These are phyloP conservation scores for Centruroides vittatus DNA, from an alignment of 1,140 invertebrate species.

Conservation along the genomic window DNA sequence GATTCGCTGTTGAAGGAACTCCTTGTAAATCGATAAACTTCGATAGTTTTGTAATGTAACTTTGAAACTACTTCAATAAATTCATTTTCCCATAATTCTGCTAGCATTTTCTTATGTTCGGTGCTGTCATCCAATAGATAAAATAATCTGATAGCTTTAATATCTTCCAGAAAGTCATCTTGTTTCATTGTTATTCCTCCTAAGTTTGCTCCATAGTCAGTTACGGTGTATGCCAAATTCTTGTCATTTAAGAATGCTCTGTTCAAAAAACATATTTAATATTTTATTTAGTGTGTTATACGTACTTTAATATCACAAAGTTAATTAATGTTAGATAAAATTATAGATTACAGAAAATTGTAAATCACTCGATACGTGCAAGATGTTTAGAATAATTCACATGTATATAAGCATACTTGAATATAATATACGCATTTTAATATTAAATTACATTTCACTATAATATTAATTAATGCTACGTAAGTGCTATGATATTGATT, in stretches of 20 bases:
- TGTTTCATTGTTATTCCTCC: conserved; percentile 61
- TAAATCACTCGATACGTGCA: too few species aligned
- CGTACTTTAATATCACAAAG: conserved; percentile 46
- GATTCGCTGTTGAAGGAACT: too few species aligned
- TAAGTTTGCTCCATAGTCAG: conserved; percentile 68
- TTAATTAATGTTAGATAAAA: too few species aligned
- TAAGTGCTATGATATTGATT: too few species aligned
- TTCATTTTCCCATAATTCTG: conserved; percentile 55
- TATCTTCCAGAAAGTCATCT: conserved; percentile 52
- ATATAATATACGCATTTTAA: too few species aligned
- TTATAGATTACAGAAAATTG: too few species aligned
- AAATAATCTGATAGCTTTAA: conserved; percentile 65
- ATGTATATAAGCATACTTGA: too few species aligned
- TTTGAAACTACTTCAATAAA: conserved; percentile 1
- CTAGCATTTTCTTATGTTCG: conserved; percentile 54
- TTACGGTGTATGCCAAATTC: conserved; percentile 34
- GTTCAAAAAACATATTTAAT: conserved; percentile 56
- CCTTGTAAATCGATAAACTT: too few species aligned
- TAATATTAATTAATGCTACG: too few species aligned
- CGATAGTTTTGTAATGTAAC: too few species aligned
- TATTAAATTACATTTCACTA: too few species aligned
- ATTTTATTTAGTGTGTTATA: conserved; percentile 40
- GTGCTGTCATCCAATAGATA: conserved; percentile 73
- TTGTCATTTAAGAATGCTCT: conserved; percentile 64
- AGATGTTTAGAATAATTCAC: too few species aligned